These are phyloP conservation scores for Brachirus orientalis DNA, from an alignment of 2,113 vertebrate species.

Conservation along the genomic window DNA sequence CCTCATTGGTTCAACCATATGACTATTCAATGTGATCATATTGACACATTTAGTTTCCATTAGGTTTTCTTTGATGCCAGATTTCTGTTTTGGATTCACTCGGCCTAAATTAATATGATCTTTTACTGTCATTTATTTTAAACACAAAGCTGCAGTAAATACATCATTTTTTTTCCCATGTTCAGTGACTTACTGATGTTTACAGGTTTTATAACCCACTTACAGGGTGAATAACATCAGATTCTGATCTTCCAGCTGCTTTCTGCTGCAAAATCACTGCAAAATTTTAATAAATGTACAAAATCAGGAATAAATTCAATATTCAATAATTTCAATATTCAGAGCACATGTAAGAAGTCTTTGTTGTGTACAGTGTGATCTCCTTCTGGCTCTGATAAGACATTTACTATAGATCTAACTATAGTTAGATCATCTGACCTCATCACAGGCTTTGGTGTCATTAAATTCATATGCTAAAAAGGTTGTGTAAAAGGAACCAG, in stretches of 20 bases:
- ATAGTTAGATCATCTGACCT: slow-evolving; percentile 22
- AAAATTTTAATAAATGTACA: too few relatives aligned
- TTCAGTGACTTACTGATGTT: slow-evolving; percentile 1
- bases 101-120: neutral
- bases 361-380: too few relatives aligned
- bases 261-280: too few relatives aligned
- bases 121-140: neutral
- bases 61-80: neutral
- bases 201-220: neutral
- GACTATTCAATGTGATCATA: neutral
- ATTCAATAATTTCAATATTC: too few relatives aligned
- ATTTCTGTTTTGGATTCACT: neutral
- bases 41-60: neutral
- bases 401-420: slow-evolving; percentile 13
- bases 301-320: too few relatives aligned
- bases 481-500: slow-evolving; percentile 30
- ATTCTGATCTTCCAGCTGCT: neutral
- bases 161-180: neutral
- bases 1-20: neutral
- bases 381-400: slow-evolving; percentile 5
- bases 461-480: slow-evolving; percentile 31
- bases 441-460: slow-evolving; percentile 42
- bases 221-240: neutral
- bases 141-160: neutral
- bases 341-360: too few relatives aligned